Evolutionary conservation across 2,797 vertebrate genomes (phyloP), one percentile per base, ranked within the genome.

Genomic region (Enteromius unitaeniatus): DNA sequence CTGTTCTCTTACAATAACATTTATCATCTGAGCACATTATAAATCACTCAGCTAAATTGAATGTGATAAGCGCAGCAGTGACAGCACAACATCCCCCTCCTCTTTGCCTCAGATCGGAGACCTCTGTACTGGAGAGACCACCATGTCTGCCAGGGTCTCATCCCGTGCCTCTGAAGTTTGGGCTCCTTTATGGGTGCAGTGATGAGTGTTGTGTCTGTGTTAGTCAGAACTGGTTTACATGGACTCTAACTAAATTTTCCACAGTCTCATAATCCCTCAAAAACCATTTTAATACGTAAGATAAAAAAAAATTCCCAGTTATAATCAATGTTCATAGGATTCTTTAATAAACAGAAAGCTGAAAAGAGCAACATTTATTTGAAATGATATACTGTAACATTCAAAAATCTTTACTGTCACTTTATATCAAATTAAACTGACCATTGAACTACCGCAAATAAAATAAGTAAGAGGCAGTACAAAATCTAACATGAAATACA

Each of bases 11-110:
- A 91, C 91, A 94, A 90, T 88, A 92, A 90, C 92, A 92, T 94
- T 92, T 87, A 91, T 95, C 94, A 93, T 92, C 88, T 91, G 92
- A 89, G 92, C 93, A 93, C 92, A 82, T 93, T 92, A 94, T 95
- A 95, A 95, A 95, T 95, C 94, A 94, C 92, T 91, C 90, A 62
- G 87, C 88, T 92, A 92, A 94, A 94, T 91, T 93, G 91, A 90
- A 86, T 88, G 91, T 93, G 92, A 94, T 95, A 95, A 94, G 92
- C 93, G 90, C 91, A 90, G 93, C 93, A 92, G 92, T 89, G 69
- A 91, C 92, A 85, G 85, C 87, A 90, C 84, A 86, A 83, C 84
- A 87, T 65, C 88, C 88, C 87, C 86, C 88, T 87, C 92, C 91
- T 93, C 87, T 91, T 87, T 85, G 91, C 88, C 86, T 89, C 89